phyloP scores from a whole-genome alignment of 1,140 invertebrate genomes.

The Calephelis virginiensis region DNA sequence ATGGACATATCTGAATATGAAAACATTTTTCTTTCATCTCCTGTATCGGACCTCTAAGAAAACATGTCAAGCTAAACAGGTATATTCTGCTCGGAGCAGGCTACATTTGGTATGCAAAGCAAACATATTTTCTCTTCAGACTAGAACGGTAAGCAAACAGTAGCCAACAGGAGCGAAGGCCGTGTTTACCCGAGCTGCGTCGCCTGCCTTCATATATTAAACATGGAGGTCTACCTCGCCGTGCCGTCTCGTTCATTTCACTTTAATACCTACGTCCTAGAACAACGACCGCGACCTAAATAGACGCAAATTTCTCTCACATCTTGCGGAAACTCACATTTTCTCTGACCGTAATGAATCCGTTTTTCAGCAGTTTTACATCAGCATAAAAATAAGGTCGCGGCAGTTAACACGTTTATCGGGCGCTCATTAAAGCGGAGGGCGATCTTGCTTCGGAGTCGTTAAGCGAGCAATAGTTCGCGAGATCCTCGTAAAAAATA shows the following conservation, averaged over 20 bases:
- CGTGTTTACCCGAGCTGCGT: conserved; percentile 68
- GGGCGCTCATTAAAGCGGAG: conserved; percentile 76
- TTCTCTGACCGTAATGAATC: conserved; percentile 62
- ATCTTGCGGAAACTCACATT: conserved; percentile 37
- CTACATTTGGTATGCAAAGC: conserved; percentile 66
- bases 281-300: conserved; percentile 28
- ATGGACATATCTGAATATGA: background rate
- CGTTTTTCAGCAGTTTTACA: conserved; percentile 74
- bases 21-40: background rate
- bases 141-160: conserved; percentile 71
- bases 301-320: conserved; percentile 37
- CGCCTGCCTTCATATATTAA: conserved; percentile 76
- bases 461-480: conserved; percentile 78
- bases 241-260: conserved; percentile 36
- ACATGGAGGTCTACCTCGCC: conserved; percentile 64
- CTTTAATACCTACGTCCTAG: conserved; percentile 20
- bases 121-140: conserved; percentile 76
- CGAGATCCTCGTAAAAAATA: conserved; percentile 79
- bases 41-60: conserved; percentile 26
- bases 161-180: conserved; percentile 58
- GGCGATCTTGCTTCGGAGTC: conserved; percentile 76
- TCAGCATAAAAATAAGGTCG: conserved; percentile 76
- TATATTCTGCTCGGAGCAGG: conserved; percentile 44
- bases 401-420: conserved; percentile 77
- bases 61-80: conserved; percentile 65